A percentile compares a stretch with the other conserved stretches of the same genome.
These are phyloP conservation scores for Drosophila repleta DNA, from an alignment of 1,140 invertebrate species.

Conservation along the genomic window DNA sequence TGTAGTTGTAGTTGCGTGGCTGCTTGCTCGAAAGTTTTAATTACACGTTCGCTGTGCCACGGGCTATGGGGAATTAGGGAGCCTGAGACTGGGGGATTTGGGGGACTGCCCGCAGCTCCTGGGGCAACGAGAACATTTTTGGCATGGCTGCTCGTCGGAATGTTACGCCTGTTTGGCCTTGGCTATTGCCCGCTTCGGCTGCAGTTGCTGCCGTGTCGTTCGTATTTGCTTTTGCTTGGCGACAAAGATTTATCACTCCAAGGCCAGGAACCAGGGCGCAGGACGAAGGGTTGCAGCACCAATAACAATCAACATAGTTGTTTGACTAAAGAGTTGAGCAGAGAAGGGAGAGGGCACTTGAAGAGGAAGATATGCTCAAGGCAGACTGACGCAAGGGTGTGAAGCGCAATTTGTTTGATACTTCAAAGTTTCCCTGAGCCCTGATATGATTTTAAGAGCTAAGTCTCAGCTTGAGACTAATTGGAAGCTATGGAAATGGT, in stretches of 20 bases:
- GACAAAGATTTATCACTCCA: slow-evolving; percentile 78
- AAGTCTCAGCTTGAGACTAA: too few relatives aligned
- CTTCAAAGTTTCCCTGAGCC: too few relatives aligned
- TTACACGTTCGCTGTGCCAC: slow-evolving; percentile 61
- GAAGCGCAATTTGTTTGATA: too few relatives aligned
- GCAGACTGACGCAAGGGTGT: too few relatives aligned
- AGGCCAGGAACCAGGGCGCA: background rate
- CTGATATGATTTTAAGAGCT: too few relatives aligned
- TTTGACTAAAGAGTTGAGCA: slow-evolving; percentile 4
- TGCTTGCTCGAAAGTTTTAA: slow-evolving; percentile 79
- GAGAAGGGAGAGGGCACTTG: background rate
- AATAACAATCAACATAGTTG: slow-evolving; percentile 11
- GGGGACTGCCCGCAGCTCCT: slow-evolving; percentile 36
- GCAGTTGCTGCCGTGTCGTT: slow-evolving; percentile 38
- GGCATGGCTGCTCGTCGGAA: slow-evolving; percentile 23
- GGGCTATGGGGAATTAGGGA: slow-evolving; percentile 9
- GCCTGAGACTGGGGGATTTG: slow-evolving; percentile 5
- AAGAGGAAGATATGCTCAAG: background rate
- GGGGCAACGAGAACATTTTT: slow-evolving; percentile 51
- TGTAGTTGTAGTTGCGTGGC: slow-evolving; percentile 69
- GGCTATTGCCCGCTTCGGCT: slow-evolving; percentile 15
- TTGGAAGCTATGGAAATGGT: too few relatives aligned
- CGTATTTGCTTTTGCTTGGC: slow-evolving; percentile 64
- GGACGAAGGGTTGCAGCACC: background rate
- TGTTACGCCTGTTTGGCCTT: slow-evolving; percentile 31